Base-by-base conservation (phyloP, 2,113 vertebrate genomes). In the Zingel zingel region DNA sequence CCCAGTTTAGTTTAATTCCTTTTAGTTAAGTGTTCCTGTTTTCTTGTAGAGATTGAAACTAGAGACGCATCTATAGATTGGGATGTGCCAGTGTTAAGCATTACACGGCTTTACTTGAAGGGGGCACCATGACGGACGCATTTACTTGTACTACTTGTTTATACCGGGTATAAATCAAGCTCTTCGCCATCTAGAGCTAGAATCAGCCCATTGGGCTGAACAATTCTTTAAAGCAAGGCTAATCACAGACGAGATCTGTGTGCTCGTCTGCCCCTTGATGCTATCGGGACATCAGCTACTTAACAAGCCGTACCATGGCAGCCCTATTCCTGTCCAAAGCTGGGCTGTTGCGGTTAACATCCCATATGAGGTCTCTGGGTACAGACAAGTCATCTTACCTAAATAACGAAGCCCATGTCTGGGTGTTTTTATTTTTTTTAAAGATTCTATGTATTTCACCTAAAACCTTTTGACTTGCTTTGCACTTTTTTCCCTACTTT, bases 311-410 rank as follows among this genome's bases (percentile, higher is more conserved):
- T 25, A n/a, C 16, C 6, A 18, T 74, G 54, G 61, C 63, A 59
- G 69, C 0, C 39, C 39, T 6, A 43, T 43, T 11, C 2, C 10
- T 90, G 88, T 90, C 81, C 78, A 83, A 66, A 91, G 91, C 81
- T 91, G 89, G 90, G 86, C 58, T 11, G 27, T 76, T 92, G 87
- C 90, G 90, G 86, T 92, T 87, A 93, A 91, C 90, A 81, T 90
- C 79, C 59, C 33, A 48, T 57, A 39, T 54, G 4, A 43, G 36
- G 27, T 58, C 27, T 30, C 39, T 30, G 65, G 59, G 8, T 62
- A 58, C 27, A 67, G 16, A 78, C 11, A 2, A 63, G 25, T 48
- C 43, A 61, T 25, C 45, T 30, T 54, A 33, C n/a, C 7, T 27
- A 63, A 70, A 45, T 21, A 54, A 47, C 0, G 2, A 73, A 53